phyloP scores from a whole-genome alignment of 2,888 invertebrate genomes.

The Clitarchus hookeri region DNA sequence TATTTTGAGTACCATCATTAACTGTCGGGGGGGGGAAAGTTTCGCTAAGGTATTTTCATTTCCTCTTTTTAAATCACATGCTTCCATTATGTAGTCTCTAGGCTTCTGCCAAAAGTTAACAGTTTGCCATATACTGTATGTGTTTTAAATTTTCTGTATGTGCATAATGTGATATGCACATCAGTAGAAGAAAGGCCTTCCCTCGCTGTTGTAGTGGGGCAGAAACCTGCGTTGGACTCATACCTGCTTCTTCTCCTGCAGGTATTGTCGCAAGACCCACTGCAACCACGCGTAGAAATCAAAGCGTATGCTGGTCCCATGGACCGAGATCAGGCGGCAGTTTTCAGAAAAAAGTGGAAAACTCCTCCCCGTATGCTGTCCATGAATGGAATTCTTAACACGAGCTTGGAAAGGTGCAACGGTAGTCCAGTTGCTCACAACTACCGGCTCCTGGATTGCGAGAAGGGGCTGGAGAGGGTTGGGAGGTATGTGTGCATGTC shows the following conservation, averaged over 20 bases:
- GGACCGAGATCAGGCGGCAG: constrained; percentile 71
- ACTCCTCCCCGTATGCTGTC: constrained; percentile 68
- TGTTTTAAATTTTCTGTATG: too few relatives aligned
- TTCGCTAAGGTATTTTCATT: too few relatives aligned
- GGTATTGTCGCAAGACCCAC: constrained; percentile 67
- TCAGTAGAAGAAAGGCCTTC: too few relatives aligned
- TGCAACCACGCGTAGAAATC: constrained; percentile 74
- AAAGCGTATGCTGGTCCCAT: constrained; percentile 92
- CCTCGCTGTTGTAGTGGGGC: too few relatives aligned
- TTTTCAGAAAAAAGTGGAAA: constrained; percentile 80
- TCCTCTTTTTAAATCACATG: too few relatives aligned
- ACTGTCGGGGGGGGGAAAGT: too few relatives aligned
- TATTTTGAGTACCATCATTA: too few relatives aligned
- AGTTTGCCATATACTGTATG: too few relatives aligned
- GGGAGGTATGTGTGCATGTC: constrained; percentile 62
- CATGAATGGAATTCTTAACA: constrained; percentile 10
- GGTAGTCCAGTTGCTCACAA: constrained; percentile 21
- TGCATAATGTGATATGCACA: too few relatives aligned
- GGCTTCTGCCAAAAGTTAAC: too few relatives aligned
- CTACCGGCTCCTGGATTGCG: constrained; percentile 70
- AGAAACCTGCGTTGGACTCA: too few relatives aligned
- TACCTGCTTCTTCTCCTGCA: constrained; percentile 48
- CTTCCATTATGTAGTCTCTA: too few relatives aligned
- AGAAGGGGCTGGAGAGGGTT: constrained; percentile 86
- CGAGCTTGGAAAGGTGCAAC: not conserved